These are phyloP conservation scores for Girardia tigrina DNA, from an alignment of 2,888 invertebrate species.

Conservation along the genomic window DNA sequence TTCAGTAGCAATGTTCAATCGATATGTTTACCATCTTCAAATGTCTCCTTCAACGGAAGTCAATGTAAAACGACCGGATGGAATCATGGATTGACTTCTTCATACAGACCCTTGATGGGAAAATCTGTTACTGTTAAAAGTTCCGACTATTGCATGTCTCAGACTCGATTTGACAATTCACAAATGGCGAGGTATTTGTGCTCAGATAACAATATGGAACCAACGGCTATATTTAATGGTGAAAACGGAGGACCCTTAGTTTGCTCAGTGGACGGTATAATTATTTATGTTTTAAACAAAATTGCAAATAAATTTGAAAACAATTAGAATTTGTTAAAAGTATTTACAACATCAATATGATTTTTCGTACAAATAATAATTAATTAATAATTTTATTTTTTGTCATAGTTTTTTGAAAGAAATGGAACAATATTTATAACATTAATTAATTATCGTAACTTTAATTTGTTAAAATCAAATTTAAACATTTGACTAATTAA, in stretches of 20 bases:
- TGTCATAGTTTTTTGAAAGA: too few relatives aligned
- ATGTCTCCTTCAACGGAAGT: neutral
- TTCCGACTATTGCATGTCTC: neutral
- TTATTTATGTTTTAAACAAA: too few relatives aligned
- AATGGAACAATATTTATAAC: too few relatives aligned
- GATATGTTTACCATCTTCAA: neutral
- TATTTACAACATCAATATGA: too few relatives aligned
- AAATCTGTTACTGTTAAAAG: neutral
- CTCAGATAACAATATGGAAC: neutral
- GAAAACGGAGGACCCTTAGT: neutral
- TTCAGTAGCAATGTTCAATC: neutral
- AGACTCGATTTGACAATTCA: neutral
- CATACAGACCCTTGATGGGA: neutral
- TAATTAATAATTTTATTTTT: too few relatives aligned
- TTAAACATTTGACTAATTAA: too few relatives aligned
- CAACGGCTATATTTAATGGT: neutral
- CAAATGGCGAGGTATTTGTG: neutral
- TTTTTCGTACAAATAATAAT: too few relatives aligned
- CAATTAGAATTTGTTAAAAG: too few relatives aligned
- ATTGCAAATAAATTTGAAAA: too few relatives aligned
- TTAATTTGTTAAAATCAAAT: too few relatives aligned
- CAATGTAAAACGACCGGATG: neutral
- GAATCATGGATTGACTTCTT: neutral
- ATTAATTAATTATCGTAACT: too few relatives aligned
- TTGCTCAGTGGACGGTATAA: too few relatives aligned